Conservation (phyloP, 30 jellyfish, hydroid and myxozoan species). For the Hydra vulgaris region DNA sequence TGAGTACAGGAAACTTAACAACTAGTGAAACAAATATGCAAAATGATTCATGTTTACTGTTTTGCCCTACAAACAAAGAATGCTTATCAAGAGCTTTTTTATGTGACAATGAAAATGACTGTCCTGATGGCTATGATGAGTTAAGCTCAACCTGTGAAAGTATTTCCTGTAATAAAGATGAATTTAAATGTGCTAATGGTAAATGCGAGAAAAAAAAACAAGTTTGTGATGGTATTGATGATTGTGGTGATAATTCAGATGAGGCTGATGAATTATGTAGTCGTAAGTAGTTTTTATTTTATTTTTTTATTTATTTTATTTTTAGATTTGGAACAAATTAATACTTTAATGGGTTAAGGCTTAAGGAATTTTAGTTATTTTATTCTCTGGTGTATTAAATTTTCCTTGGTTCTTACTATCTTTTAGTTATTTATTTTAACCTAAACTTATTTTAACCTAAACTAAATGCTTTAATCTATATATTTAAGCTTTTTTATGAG, state of each 20-base stretch:
- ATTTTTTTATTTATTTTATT: not conserved
- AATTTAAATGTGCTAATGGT: slow-evolving; percentile 68
- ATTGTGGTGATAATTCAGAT: slow-evolving; percentile 88
- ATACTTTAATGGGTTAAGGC: not conserved
- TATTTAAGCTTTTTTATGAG: no score
- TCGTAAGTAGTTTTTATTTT: slow-evolving; percentile 8
- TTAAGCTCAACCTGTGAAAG: slow-evolving; percentile 29
- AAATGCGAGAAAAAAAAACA: slow-evolving; percentile 40
- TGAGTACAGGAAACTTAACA: slow-evolving; percentile 21
- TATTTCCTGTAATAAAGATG: slow-evolving; percentile 33
- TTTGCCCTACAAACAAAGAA: slow-evolving; percentile 14
- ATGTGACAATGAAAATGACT: slow-evolving; percentile 85
- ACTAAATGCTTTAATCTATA: no score
- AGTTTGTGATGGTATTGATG: slow-evolving; percentile 57
- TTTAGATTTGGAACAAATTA: not conserved
- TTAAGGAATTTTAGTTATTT: no score
- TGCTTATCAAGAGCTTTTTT: slow-evolving; percentile 59
- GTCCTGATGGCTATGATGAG: slow-evolving; percentile 76
- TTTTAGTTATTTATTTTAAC: no score
- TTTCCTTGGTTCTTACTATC: no score
- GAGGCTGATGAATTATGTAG: slow-evolving; percentile 27
- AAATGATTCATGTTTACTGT: not conserved
- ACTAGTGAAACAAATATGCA: slow-evolving; percentile 13
- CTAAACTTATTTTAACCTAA: no score
- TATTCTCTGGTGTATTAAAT: no score